These are phyloP conservation scores for Egretta garzetta DNA, from an alignment of 2,113 vertebrate genomes.

Conservation along the genomic window DNA sequence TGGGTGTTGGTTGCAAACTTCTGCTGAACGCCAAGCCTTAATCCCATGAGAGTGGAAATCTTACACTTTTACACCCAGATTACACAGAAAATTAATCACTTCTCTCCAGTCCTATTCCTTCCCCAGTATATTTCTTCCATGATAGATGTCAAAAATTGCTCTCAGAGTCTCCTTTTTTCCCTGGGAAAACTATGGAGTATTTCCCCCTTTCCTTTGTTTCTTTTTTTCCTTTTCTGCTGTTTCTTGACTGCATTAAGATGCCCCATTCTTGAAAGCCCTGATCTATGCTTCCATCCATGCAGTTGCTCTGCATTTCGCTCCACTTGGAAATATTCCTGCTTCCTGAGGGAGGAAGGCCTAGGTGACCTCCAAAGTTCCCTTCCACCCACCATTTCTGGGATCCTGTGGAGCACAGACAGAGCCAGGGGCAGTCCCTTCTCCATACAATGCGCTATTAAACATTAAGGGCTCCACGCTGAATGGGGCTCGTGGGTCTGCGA, in stretches of 20 bases:
- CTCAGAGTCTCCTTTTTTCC: neutral
- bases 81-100: neutral
- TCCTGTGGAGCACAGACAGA: neutral
- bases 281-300: neutral
- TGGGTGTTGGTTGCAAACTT: neutral
- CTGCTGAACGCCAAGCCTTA: neutral
- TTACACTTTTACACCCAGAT: neutral
- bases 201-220: neutral
- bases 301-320: neutral
- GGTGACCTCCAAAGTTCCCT: neutral
- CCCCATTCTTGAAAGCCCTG: neutral
- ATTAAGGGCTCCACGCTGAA: neutral
- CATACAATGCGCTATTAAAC: neutral
- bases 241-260: neutral
- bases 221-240: neutral
- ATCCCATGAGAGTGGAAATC: neutral
- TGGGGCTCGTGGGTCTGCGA: fast-evolving
- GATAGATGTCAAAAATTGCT: neutral
- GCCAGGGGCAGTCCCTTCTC: neutral
- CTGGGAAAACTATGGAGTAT: neutral
- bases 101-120: neutral
- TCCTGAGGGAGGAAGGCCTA: neutral
- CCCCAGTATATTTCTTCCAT: neutral
- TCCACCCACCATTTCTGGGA: neutral
- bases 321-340: neutral